Evolutionary conservation across 2,797 vertebrate species (phyloP).

Genomic region (Etheostoma nigrum): DNA sequence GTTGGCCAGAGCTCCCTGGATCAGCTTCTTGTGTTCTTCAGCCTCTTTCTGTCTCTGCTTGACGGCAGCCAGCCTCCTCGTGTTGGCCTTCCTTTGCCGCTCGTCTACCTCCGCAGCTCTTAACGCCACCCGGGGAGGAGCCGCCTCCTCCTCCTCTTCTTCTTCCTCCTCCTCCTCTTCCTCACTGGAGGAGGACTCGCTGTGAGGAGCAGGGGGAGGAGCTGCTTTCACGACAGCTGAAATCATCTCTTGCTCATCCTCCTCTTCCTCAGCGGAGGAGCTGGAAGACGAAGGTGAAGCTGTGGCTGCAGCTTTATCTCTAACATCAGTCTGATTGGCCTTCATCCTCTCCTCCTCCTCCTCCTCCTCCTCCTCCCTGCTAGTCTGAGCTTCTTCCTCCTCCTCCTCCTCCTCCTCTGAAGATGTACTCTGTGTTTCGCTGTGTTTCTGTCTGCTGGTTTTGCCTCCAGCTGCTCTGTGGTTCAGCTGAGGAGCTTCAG

Average conservation of each 20-base stretch:
- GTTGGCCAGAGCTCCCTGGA: constrained; percentile 90
- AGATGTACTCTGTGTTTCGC: background rate
- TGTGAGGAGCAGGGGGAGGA: background rate
- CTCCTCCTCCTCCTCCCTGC: background rate
- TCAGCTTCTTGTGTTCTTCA: constrained; percentile 89
- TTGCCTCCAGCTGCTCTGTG: background rate
- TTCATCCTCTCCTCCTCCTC: background rate
- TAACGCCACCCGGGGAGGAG: background rate
- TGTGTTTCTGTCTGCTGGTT: background rate
- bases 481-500: constrained; percentile 3
- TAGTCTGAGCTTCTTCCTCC: background rate
- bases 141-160: constrained; percentile 33
- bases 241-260: background rate
- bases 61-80: constrained; percentile 91
- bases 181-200: constrained; percentile 43
- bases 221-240: constrained; percentile 20
- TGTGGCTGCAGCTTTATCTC: background rate
- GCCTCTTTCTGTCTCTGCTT: constrained; percentile 87
- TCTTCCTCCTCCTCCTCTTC: constrained; percentile 50
- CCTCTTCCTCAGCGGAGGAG: constrained; percentile 45
- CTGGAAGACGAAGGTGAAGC: constrained; percentile 38
- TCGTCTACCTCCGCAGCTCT: constrained; percentile 58
- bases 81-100: constrained; percentile 88
- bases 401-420: constrained; percentile 26
- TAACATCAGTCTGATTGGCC: background rate